Percentiles rank a stretch among this genome's conserved stretches.
Evolutionary conservation across 2,888 invertebrate species (phyloP).

Genomic region (Imbricaverruca yamaguchii): DNA sequence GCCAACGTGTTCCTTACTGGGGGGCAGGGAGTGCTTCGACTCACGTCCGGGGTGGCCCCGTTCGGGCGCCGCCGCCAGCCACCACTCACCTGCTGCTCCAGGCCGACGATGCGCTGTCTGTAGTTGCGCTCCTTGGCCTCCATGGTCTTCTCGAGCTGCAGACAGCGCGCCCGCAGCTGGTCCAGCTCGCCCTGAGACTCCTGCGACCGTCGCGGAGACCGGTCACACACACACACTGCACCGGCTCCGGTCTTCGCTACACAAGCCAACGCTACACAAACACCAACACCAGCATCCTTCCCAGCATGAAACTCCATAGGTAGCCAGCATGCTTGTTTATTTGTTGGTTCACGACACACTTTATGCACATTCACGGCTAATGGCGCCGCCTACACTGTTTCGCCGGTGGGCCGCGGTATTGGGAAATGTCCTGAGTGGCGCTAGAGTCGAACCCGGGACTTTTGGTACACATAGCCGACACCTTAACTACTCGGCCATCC

Average conservation of each 20-base stretch:
- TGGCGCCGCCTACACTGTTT: too few species aligned
- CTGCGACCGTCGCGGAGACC: background rate
- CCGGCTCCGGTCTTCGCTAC: background rate
- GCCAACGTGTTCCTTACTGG: too few species aligned
- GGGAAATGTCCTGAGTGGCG: too few species aligned
- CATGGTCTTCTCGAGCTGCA: conserved; percentile 61
- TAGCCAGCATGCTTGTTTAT: background rate
- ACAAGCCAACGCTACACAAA: background rate
- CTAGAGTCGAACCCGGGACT: too few species aligned
- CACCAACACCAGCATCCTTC: background rate
- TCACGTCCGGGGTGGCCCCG: too few species aligned
- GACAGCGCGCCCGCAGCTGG: conserved; percentile 72
- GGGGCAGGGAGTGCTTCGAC: too few species aligned
- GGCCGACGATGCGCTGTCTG: conserved; percentile 73
- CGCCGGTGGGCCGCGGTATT: too few species aligned
- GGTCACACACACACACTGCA: background rate
- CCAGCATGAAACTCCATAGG: background rate
- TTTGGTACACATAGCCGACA: too few species aligned
- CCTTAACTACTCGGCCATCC: too few species aligned
- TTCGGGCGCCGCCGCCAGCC: too few species aligned
- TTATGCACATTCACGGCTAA: too few species aligned
- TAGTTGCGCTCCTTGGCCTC: conserved; percentile 83
- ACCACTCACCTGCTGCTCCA: conserved; percentile 55
- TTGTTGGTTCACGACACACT: too few species aligned
- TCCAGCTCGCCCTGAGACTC: conserved; percentile 55